A percentile compares a stretch with the other conserved stretches of the same genome.
Conservation (phyloP, 2,888 invertebrate species). For the Trichacis sp. region DNA sequence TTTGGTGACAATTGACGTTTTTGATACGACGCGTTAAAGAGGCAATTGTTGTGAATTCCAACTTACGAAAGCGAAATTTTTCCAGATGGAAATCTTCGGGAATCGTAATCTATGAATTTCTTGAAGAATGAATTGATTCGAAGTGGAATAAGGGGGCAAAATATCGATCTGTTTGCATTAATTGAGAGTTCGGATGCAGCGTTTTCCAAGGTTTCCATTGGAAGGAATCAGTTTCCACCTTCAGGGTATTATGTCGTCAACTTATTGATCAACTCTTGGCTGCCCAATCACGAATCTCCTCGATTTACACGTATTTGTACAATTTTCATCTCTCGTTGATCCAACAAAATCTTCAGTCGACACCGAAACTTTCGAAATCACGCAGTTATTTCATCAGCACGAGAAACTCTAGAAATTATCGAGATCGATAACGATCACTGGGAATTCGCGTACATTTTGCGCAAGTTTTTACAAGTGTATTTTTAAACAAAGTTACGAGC, state of each 20-base stretch:
- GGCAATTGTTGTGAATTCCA: too few species aligned
- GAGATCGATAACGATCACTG: too few species aligned
- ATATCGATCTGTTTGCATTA: background rate
- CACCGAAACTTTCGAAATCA: slow-evolving; percentile 6
- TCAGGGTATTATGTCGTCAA: background rate
- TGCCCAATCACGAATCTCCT: slow-evolving; percentile 11
- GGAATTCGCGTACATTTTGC: slow-evolving; percentile 19
- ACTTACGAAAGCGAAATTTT: too few species aligned
- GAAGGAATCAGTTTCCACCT: background rate
- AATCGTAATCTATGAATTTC: too few species aligned
- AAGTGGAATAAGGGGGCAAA: background rate
- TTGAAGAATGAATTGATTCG: too few species aligned
- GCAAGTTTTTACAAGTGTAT: slow-evolving; percentile 38
- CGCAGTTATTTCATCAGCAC: background rate
- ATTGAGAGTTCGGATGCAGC: background rate
- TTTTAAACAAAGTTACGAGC: slow-evolving; percentile 12
- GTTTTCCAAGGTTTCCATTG: background rate
- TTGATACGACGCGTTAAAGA: too few species aligned
- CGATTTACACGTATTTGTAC: slow-evolving; percentile 8
- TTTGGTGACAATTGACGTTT: too few species aligned
- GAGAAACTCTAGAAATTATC: too few species aligned
- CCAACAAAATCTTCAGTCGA: slow-evolving; percentile 6
- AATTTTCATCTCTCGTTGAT: background rate
- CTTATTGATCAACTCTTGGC: slow-evolving; percentile 12
- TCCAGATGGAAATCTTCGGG: too few species aligned